Evolutionary conservation across 2,797 vertebrate species (phyloP), one percentile per base, ranked within the genome.

Genomic region (Poeciliopsis presidionis): DNA sequence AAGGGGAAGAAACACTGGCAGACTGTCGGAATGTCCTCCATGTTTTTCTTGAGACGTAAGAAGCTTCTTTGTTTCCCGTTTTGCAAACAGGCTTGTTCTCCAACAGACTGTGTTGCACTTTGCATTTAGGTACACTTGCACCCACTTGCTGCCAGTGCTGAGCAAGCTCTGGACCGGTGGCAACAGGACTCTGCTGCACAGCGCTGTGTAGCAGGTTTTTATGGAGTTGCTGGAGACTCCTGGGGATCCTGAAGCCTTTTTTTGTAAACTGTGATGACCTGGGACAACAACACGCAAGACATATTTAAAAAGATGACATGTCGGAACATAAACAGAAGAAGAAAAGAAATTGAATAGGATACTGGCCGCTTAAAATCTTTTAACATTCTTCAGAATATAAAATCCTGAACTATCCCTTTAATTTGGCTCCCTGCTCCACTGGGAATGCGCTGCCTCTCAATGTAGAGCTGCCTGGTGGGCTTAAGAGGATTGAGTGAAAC

Each of bases 401-500:
- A 25, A 41, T 41, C 7, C 3, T 67, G 33, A 41, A 67, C 67
- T 70, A n/a, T 70, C 25, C 11, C 39, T 70, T 43, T 14, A 70
- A 45, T 25, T 41, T 16, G 33, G 41, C 46, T 0, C 30, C 20
- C n/a, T 33, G 20, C 28, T 72, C 2, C 12, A 0, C 13, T 51
- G 28, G 49, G 4, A 63, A 59, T 49, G 33, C n/a, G 39, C 36
- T 73, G 39, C 53, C 18, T 78, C 74, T 80, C 75, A 79, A 73
- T 47, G 39, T 69, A 39, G 55, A 84, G 55, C 78, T 74, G 81
- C 81, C 77, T 74, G 79, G 57, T 51, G 47, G 61, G 69, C 61
- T 36, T 91, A 89, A 92, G 61, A 85, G 84, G 89, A 89, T 87
- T 86, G 80, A 79, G 83, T 72, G 69, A 74, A 41, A 83, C 87